Evolutionary conservation across 64 coral and sea anemone species (phyloP).

Genomic region (Acropora yongei): DNA sequence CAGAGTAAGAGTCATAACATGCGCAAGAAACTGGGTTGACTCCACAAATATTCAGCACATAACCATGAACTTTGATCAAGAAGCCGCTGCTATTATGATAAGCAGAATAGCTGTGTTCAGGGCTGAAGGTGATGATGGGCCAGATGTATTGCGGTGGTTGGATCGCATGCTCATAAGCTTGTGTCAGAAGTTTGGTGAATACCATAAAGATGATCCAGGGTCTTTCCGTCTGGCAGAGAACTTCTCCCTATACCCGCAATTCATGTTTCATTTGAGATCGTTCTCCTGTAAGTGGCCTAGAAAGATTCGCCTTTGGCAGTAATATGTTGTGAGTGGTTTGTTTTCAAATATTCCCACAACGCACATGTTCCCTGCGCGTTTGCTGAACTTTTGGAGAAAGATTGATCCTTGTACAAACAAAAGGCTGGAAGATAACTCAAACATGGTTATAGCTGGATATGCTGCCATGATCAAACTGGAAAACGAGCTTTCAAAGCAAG

Average conservation of each 20-base stretch:
- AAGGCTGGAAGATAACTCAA: too few species aligned
- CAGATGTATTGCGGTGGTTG: conserved; percentile 96
- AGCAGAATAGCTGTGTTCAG: conserved; percentile 97
- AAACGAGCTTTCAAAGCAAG: too few species aligned
- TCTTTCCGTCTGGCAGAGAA: conserved; percentile 96
- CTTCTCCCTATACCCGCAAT: conserved; percentile 95
- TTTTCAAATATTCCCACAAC: too few species aligned
- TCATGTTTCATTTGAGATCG: conserved; percentile 99
- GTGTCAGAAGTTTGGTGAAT: conserved; percentile 99
- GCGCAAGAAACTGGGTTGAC: conserved; percentile 97
- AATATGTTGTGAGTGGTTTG: too few species aligned
- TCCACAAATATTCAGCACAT: conserved; percentile 83
- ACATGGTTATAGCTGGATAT: too few species aligned
- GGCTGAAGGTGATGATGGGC: conserved; percentile 94
- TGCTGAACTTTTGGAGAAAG: too few species aligned
- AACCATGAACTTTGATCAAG: conserved; percentile 89
- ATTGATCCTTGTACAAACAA: too few species aligned
- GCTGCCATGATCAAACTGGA: too few species aligned
- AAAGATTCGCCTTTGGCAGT: too few species aligned
- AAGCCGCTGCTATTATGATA: conserved; percentile 94
- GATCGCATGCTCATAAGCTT: conserved; percentile 98
- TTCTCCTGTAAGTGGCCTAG: conserved; percentile 20
- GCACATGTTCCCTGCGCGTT: too few species aligned
- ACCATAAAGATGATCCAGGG: conserved; percentile 91
- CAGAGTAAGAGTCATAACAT: conserved; percentile 97